phyloP scores from a whole-genome alignment of 2,797 vertebrate species.

The Pseudotriccus pelzelni region DNA sequence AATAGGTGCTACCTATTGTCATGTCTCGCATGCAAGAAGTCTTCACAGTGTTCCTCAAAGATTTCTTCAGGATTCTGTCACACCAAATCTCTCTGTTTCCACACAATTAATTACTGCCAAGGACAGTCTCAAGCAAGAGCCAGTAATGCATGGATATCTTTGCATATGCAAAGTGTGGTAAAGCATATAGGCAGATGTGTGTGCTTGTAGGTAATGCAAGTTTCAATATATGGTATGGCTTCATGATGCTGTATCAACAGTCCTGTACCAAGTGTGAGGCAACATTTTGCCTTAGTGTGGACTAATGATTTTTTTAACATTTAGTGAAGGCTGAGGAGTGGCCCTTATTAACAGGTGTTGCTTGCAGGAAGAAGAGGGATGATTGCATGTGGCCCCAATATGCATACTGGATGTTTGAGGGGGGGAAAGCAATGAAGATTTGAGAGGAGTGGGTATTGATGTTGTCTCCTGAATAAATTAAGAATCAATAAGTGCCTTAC shows the following conservation, averaged over 20 bases:
- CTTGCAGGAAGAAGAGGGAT: background rate
- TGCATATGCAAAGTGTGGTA: background rate
- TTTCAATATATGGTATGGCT: background rate
- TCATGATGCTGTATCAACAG: background rate
- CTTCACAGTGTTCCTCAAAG: background rate
- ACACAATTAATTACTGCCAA: background rate
- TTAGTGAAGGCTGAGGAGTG: background rate
- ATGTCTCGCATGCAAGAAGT: background rate
- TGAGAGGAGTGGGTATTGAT: background rate
- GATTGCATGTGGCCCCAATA: background rate
- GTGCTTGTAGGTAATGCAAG: background rate
- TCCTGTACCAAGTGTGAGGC: background rate
- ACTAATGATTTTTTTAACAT: background rate
- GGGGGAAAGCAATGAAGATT: background rate
- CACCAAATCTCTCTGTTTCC: background rate
- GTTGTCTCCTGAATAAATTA: background rate
- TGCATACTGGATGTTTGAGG: accelerated
- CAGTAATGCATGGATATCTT: background rate
- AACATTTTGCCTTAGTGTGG: background rate
- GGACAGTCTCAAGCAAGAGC: background rate
- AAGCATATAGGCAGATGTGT: background rate
- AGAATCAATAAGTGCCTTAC: background rate
- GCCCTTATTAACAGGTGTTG: background rate
- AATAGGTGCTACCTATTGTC: background rate
- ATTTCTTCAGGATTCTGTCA: background rate